Base-by-base conservation (phyloP, 2,113 vertebrate species). In the Lonchura striata region DNA sequence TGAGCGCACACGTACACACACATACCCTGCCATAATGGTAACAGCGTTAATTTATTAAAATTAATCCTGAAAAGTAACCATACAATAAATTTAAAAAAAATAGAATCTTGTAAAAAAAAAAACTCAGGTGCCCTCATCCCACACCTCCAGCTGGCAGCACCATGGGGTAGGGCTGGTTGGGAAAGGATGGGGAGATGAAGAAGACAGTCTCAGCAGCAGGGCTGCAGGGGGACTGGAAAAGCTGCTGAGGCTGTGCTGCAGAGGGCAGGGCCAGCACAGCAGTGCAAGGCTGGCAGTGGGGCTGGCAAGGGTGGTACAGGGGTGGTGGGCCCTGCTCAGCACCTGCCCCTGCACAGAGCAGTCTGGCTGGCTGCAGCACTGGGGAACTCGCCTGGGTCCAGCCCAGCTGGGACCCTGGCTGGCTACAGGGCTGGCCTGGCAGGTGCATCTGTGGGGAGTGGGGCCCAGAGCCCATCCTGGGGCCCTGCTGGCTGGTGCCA, bases 21-120 rank as follows among this genome's bases (percentile, higher is more conserved):
- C 6, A 7, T 0, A 3, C 41, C 15, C 44, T 6, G 20, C 37
- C 22, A 11, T 94, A 96, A 95, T 95, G 96, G 90, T 97, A 97
- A 96, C 96, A 96, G 95, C 95, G 94, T 97, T 97, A 97, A 97
- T 97, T 97, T 97, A 97, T 97, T 97, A 97, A 97, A 97, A 97
- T 97, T 94, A 97, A 97, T 97, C 95, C 96, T 59, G 61, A 97
- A 96, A 97, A 95, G 96, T 95, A 97, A 96, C 96, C 91, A 37
- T 97, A 97, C 96, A 97, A 97, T 97, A 97, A 97, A 90, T 95
- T 97, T 97, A 97, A 97, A 96, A 97, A 97, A 97, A 97, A 97
- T 97, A 97, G 90, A 97, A 97, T 97, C 94, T 97, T 97, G 94
- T 97, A 94, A 97, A 97, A 97, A 97, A 97, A 97, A 96, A 90